These are phyloP conservation scores for Pherbina coryleti DNA, from an alignment of 2,888 invertebrate species.

Conservation along the genomic window DNA sequence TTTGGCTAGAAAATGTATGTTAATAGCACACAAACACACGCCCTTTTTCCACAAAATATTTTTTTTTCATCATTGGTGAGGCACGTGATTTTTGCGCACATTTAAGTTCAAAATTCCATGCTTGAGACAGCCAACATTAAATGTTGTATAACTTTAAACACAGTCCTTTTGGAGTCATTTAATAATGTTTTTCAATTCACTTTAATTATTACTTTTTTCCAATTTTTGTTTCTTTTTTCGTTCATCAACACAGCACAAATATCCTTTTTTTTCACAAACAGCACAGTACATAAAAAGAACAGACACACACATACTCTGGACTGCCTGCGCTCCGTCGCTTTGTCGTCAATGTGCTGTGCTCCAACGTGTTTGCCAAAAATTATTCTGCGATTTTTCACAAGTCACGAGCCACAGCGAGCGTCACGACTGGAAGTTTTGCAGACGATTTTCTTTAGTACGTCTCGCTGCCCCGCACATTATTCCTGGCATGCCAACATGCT, in stretches of 20 bases:
- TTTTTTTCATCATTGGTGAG: background rate
- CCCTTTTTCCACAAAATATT: background rate
- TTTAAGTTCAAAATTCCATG: background rate
- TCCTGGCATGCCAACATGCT: background rate
- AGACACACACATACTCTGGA: constrained; percentile 15
- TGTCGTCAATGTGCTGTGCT: constrained; percentile 48
- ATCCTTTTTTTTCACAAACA: constrained; percentile 7
- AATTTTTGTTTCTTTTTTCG: background rate
- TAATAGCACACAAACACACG: too few relatives aligned
- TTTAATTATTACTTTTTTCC: background rate
- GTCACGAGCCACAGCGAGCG: background rate
- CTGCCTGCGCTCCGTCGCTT: constrained; percentile 25
- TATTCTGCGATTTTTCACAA: constrained; percentile 43
- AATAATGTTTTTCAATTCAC: background rate
- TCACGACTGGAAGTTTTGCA: constrained; percentile 27
- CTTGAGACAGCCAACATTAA: too few relatives aligned
- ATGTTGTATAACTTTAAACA: too few relatives aligned
- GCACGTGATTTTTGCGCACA: background rate
- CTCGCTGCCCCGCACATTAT: background rate
- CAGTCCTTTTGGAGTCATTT: too few relatives aligned
- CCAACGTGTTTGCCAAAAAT: constrained; percentile 52
- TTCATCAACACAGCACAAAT: background rate
- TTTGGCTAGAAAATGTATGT: too few relatives aligned
- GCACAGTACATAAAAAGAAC: background rate
- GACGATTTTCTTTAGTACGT: constrained; percentile 21